Evolutionary conservation across 2,113 vertebrate species (phyloP).

Genomic region (Taxidea taxus): DNA sequence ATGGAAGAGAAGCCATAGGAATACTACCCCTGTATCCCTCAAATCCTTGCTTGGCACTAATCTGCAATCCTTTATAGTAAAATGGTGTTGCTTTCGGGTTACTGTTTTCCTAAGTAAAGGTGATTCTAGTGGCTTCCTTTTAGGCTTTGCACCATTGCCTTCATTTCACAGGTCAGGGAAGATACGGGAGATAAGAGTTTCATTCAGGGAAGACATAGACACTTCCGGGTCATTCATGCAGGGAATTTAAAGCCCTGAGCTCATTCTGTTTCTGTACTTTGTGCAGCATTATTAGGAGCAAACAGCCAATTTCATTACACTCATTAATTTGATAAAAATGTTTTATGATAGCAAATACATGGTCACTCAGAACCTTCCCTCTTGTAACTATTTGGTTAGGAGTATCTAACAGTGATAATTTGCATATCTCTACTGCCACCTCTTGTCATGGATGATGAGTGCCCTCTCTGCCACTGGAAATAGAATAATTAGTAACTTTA

Average conservation of each 20-base stretch:
- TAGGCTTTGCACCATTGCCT: fast-evolving
- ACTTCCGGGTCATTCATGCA: background rate
- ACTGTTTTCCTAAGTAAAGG: background rate
- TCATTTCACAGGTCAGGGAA: background rate
- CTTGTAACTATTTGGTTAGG: background rate
- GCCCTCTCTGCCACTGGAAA: background rate
- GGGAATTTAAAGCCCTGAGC: background rate
- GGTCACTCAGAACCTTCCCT: background rate
- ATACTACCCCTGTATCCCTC: background rate
- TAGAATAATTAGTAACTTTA: background rate
- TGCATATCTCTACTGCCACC: background rate
- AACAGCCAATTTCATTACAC: background rate
- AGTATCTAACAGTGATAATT: background rate
- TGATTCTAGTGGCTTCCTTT: background rate
- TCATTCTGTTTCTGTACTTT: background rate
- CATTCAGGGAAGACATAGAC: background rate
- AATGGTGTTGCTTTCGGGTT: background rate
- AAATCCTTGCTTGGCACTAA: background rate
- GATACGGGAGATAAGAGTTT: background rate
- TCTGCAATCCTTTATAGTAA: background rate
- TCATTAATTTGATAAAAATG: background rate
- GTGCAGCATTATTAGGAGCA: background rate
- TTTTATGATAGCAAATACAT: background rate
- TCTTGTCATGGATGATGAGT: background rate
- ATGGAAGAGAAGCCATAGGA: background rate